Evolutionary conservation across 2,113 vertebrate species (phyloP).

Genomic region (Mellivora capensis): DNA sequence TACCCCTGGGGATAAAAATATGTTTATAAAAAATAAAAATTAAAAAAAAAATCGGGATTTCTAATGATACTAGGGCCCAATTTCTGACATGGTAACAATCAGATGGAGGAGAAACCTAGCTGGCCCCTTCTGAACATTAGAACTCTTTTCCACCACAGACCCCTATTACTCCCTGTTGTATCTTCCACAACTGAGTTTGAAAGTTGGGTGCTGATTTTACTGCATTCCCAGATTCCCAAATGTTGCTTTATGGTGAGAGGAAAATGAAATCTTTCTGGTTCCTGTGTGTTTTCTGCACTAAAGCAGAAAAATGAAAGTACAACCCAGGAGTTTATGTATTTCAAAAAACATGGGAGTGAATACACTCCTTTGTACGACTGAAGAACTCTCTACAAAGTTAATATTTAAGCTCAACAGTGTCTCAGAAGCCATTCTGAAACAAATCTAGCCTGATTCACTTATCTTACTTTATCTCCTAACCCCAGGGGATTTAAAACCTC

Average conservation of each 20-base stretch:
- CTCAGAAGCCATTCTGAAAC: neutral
- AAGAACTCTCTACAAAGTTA: constrained; percentile 35
- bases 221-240: neutral
- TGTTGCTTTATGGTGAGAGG: neutral
- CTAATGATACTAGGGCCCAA: neutral
- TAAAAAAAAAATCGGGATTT: too few species aligned
- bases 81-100: neutral
- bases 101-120: neutral
- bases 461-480: neutral
- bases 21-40: too few species aligned
- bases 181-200: neutral
- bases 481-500: neutral
- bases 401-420: constrained; percentile 10
- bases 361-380: neutral
- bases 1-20: too few species aligned
- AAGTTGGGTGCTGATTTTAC: neutral
- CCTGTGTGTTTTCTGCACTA: neutral
- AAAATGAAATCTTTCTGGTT: constrained; percentile 3
- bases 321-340: neutral
- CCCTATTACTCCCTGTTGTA: neutral
- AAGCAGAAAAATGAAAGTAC: neutral
- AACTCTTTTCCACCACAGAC: neutral
- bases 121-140: neutral
- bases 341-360: neutral
- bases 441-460: neutral